Evolutionary conservation across 2,888 invertebrate species (phyloP), one percentile per base, ranked within the genome.

Genomic region (Cephus rjabovi): DNA sequence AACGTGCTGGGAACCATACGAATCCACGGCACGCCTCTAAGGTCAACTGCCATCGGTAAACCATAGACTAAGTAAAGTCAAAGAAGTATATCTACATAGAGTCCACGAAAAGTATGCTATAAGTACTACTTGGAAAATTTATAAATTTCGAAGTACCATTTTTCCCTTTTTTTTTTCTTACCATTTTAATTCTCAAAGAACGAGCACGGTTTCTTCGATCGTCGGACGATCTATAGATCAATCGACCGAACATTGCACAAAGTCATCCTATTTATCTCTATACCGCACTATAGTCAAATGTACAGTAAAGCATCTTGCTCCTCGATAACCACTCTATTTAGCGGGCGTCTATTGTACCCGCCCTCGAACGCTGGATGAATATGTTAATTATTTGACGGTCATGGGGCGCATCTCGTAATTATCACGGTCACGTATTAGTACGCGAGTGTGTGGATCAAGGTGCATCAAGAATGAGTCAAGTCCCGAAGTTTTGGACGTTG

Each of bases 1-100:
- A 77, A 77, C 74, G 77, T 74, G 77, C 77, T 77, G 77, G 74
- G 77, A 77, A 74, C 74, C 35, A 73, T 40, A 69, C 33, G 74
- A 73, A 69, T 68, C 69, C 75, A 33, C 33, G 70, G 74, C 40
- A 75, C 77, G 12, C 37, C 33, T 56, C 15, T 40, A 34, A 77
- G 77, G 77, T 75, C 77, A 75, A 23, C 77, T 70, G 70, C 70
- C 75, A 75, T 15, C 15, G 40, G 15, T 40, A 40, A 40, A 40
- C 40, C 40, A 40, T 40, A 40, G 40, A 40, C 40, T 15, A 40
- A 2, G 40, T 15, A 4, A 40, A 37, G 37, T 37, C 15, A 40
- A 15, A 40, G 12, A 40, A 4, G 15, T 15, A 12, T 11, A 12
- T 12, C 0, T 4, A 37, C 15, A 15, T 15, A 40, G 4, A 40